Conservation (phyloP, 2,797 vertebrate species). For the Eupleurogrammus muticus region DNA sequence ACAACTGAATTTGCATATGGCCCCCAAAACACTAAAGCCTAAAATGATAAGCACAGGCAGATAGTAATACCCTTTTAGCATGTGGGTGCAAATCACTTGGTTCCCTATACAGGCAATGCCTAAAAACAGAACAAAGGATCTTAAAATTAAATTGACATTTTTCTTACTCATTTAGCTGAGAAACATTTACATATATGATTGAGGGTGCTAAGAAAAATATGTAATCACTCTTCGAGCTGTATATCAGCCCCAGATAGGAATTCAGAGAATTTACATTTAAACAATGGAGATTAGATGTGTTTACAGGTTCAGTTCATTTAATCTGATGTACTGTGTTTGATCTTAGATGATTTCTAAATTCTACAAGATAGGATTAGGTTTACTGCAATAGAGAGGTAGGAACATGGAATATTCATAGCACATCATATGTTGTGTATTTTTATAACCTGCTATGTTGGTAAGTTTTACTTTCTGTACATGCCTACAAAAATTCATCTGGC, state of each 20-base stretch:
- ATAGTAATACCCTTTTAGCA: neutral
- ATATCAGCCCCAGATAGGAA: neutral
- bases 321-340: constrained; percentile 1
- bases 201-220: neutral
- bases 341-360: neutral
- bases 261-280: neutral
- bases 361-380: neutral
- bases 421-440: neutral
- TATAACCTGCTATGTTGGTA: neutral
- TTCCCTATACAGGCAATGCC: neutral
- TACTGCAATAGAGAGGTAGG: neutral
- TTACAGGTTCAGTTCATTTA: neutral
- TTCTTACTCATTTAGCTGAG: no score
- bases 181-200: neutral
- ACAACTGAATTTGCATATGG: no score
- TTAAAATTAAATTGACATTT: no score
- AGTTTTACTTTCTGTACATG: constrained; percentile 17
- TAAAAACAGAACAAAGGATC: no score
- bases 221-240: neutral
- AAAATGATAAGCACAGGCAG: constrained; percentile 9
- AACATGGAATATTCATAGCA: neutral
- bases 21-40: neutral
- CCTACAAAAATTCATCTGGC: neutral
- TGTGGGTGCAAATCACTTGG: constrained; percentile 17
- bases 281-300: constrained; percentile 2